Base-by-base conservation (phyloP, 2,888 invertebrate species). In the Cantharis flavilabris region DNA sequence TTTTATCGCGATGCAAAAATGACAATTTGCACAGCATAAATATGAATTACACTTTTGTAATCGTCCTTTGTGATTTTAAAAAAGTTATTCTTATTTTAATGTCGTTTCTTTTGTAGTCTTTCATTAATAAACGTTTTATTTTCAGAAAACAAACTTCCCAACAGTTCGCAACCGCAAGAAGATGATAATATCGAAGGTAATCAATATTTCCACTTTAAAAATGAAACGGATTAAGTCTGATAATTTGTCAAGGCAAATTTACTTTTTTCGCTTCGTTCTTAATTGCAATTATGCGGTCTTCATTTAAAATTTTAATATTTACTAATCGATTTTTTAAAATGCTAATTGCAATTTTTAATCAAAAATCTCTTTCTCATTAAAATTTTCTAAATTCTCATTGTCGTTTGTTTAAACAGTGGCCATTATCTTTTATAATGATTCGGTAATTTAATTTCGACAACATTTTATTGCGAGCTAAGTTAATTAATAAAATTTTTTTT, bases 1-100 rank as follows among this genome's bases (percentile, higher is more conserved):
- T 76, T 63, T 33, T 67, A 30, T 69, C 69, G 18, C 62, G 63
- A 73, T 73, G 69, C 73, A 73, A 67, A 73, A 73, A 73, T 73
- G 73, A 73, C 20, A 49, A 14, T 28, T 64, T 72, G 14, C 67
- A 16, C 49, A 28, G 69, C 70, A 69, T 73, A 69, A 69, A 69
- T 73, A 69, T 14, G 26, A 49, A 73, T 33, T 67, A 33, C 20
- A 64, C 26, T 67, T 67, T 67, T 14, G 65, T 67, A 67, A 67
- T 67, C 65, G 20, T 67, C 13, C 65, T 67, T 67, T 67, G 65
- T 67, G 23, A n/a, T 67, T 23, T 67, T 67, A 67, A 67, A 26
- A 20, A 23, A 67, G 49, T 72, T 75, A 71, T 49, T 67, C 33
- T 65, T 63, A 23, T 69, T 70, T 74, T 70, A 64, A 49, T 18